Evolutionary conservation across 2,113 vertebrate genomes (phyloP).

Genomic region (Periophthalmodon schlosseri): DNA sequence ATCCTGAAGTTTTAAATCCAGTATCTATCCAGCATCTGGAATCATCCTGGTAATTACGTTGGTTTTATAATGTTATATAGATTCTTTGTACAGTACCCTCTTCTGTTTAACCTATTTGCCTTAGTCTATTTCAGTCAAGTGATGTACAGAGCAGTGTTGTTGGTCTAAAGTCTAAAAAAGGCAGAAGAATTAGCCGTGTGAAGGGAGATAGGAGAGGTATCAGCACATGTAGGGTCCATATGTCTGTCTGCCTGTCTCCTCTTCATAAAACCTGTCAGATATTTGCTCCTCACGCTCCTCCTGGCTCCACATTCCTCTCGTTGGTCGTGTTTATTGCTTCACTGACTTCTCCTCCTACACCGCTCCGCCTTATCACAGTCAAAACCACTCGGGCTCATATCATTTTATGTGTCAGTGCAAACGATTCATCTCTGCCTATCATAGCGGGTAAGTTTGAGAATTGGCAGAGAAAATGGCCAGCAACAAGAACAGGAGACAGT

Average conservation of each 20-base stretch:
- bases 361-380: neutral
- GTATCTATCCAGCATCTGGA: too few species aligned
- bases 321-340: constrained; percentile 43
- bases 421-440: neutral
- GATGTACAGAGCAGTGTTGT: neutral
- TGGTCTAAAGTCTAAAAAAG: constrained; percentile 7
- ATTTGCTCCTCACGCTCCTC: constrained; percentile 38
- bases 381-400: neutral
- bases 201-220: constrained; percentile 37
- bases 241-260: constrained; percentile 21
- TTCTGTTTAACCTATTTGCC: neutral
- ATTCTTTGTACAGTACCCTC: too few species aligned
- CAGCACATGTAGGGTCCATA: constrained; percentile 59
- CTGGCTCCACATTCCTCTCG: constrained; percentile 48
- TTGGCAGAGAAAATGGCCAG: neutral
- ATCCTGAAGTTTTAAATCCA: too few species aligned
- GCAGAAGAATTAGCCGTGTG: constrained; percentile 24
- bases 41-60: too few species aligned
- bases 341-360: constrained; percentile 11
- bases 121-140: neutral
- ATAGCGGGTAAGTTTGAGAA: neutral
- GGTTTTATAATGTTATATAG: too few species aligned
- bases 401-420: constrained; percentile 2
- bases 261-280: constrained; percentile 55
- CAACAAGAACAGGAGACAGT: neutral